phyloP scores from a whole-genome alignment of 1,140 invertebrate genomes.

The Pantala flavescens region DNA sequence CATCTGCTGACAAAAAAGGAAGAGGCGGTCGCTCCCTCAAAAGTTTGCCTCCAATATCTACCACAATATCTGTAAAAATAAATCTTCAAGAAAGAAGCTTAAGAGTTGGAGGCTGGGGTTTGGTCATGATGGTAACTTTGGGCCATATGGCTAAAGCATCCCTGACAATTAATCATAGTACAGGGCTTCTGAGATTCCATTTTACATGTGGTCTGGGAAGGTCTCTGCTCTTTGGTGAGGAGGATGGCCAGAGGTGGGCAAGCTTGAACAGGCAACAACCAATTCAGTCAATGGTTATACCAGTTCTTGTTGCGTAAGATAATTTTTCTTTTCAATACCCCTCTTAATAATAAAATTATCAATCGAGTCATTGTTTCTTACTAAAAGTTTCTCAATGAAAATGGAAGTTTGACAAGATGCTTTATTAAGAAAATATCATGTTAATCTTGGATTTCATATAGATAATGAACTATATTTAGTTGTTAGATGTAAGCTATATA shows the following conservation, averaged over 20 bases:
- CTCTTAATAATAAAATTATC: no score
- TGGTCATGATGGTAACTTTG: not conserved
- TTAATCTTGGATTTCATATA: no score
- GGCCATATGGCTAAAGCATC: not conserved
- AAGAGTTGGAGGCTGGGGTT: not conserved
- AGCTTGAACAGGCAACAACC: not conserved
- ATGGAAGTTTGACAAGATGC: no score
- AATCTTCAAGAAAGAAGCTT: not conserved
- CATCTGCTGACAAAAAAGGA: not conserved
- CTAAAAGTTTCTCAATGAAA: no score
- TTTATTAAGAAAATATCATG: no score
- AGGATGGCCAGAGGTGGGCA: not conserved
- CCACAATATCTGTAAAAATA: not conserved
- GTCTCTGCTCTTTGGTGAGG: not conserved
- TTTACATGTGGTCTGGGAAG: not conserved
- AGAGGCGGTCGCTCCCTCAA: not conserved
- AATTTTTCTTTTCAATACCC: no score
- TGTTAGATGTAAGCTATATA: no score
- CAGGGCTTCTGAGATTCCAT: not conserved
- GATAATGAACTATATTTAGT: no score
- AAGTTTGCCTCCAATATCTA: not conserved
- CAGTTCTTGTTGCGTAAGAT: conserved; percentile 1
- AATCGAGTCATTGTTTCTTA: no score
- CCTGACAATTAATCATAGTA: not conserved
- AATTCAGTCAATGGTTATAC: not conserved